phyloP scores from a whole-genome alignment of 2,113 vertebrate genomes.

The Onychorhynchus coronatus region DNA sequence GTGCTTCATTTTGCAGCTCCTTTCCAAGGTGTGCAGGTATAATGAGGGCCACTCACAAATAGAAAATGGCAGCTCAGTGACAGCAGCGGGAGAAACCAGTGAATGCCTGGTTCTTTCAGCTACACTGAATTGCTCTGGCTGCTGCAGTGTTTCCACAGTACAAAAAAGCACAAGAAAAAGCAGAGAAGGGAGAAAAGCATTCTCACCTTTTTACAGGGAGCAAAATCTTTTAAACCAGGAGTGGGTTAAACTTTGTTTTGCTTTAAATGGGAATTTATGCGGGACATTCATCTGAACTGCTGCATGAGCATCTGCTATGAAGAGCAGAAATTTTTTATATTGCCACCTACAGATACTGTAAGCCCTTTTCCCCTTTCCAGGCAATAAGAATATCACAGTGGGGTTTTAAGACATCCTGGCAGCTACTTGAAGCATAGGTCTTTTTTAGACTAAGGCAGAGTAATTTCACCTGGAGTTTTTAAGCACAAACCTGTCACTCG shows the following conservation, averaged over 20 bases:
- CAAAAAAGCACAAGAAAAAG: not conserved
- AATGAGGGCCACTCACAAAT: not conserved
- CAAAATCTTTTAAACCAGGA: not conserved
- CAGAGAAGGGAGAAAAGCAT: not conserved
- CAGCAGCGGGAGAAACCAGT: not conserved
- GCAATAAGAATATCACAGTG: accelerated
- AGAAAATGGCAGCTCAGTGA: not conserved
- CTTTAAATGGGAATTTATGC: not conserved
- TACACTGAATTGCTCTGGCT: not conserved
- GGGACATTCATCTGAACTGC: not conserved
- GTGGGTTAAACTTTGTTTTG: not conserved
- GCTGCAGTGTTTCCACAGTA: not conserved
- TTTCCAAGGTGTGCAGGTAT: not conserved
- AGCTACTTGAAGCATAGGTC: not conserved
- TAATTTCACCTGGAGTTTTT: not conserved
- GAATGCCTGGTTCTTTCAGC: not conserved
- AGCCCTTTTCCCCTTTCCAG: not conserved
- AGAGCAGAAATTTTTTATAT: not conserved
- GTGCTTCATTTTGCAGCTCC: not conserved
- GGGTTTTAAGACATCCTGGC: not conserved
- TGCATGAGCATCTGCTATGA: not conserved
- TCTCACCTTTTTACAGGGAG: not conserved
- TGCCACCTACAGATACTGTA: not conserved
- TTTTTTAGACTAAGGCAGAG: not conserved
- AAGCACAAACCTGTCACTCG: accelerated